Evolutionary conservation across 1,140 invertebrate species (phyloP).

Genomic region (Cheumatopsyche charites): DNA sequence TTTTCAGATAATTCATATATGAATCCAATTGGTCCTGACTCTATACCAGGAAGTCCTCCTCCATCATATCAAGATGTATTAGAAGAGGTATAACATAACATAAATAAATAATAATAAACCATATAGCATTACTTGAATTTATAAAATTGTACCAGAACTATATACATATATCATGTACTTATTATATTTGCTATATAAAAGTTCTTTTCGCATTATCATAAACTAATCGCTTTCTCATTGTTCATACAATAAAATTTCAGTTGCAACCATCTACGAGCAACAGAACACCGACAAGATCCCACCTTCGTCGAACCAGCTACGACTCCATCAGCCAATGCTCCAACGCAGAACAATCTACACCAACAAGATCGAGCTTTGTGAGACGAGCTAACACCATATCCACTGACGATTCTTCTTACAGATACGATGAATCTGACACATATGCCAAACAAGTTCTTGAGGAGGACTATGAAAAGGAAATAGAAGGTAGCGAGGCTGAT

Average conservation of each 20-base stretch:
- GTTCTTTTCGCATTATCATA: neutral
- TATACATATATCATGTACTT: too few relatives aligned
- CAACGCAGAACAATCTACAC: neutral
- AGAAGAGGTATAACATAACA: conserved; percentile 38
- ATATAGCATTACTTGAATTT: too few relatives aligned
- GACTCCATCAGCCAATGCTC: conserved; percentile 20
- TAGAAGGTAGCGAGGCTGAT: neutral
- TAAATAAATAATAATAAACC: too few relatives aligned
- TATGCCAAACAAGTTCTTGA: neutral
- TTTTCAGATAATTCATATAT: conserved; percentile 36
- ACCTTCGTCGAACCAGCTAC: neutral
- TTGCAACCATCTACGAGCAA: neutral
- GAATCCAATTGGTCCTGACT: conserved; percentile 36
- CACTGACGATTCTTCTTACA: conserved; percentile 20
- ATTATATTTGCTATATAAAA: neutral
- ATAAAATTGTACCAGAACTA: too few relatives aligned
- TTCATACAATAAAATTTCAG: neutral
- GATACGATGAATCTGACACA: neutral
- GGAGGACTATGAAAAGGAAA: neutral
- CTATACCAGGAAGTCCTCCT: conserved; percentile 40
- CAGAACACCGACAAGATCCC: neutral
- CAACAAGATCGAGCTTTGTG: conserved; percentile 3
- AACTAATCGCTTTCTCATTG: too few relatives aligned
- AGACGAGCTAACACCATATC: conserved; percentile 34
- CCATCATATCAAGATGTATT: conserved; percentile 43